A percentile compares a stretch with the other conserved stretches of the same genome.
These are phyloP conservation scores for Autographa gamma DNA, from an alignment of 2,888 invertebrate species.

Conservation along the genomic window DNA sequence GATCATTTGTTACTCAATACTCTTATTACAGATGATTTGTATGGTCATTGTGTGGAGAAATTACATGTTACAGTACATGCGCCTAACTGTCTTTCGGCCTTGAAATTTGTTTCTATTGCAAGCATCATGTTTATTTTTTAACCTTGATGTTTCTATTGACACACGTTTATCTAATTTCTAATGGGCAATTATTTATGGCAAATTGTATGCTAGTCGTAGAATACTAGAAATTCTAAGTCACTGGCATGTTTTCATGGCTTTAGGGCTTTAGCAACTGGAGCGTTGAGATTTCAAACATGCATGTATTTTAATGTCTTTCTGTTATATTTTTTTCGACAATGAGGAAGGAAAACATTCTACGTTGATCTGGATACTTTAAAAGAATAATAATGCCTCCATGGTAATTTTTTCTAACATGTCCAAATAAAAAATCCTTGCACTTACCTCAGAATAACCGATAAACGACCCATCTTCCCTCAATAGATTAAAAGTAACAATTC, in stretches of 20 bases:
- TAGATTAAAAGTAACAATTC: constrained; percentile 96
- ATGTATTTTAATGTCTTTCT: too few species aligned
- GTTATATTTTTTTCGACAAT: too few species aligned
- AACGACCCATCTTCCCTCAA: constrained; percentile 92
- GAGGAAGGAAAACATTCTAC: too few species aligned
- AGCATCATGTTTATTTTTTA: neutral
- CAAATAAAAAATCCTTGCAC: neutral
- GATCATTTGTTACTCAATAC: constrained; percentile 11
- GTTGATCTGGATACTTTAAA: too few species aligned
- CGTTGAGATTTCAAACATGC: too few species aligned
- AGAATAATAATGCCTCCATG: too few species aligned
- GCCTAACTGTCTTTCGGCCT: neutral
- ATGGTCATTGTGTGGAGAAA: constrained; percentile 12
- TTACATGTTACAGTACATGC: constrained; percentile 6
- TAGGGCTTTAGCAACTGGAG: neutral
- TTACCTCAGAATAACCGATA: constrained; percentile 96
- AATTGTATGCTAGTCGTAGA: too few species aligned
- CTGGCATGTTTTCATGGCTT: neutral
- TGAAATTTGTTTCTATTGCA: neutral
- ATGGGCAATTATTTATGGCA: neutral
- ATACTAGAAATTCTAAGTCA: neutral
- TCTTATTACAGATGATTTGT: constrained; percentile 10
- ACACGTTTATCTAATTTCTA: neutral
- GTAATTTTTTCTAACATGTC: neutral
- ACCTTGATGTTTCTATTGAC: neutral